phyloP scores from a whole-genome alignment of 2,888 invertebrate genomes.

The Caenorhabditis sp. region DNA sequence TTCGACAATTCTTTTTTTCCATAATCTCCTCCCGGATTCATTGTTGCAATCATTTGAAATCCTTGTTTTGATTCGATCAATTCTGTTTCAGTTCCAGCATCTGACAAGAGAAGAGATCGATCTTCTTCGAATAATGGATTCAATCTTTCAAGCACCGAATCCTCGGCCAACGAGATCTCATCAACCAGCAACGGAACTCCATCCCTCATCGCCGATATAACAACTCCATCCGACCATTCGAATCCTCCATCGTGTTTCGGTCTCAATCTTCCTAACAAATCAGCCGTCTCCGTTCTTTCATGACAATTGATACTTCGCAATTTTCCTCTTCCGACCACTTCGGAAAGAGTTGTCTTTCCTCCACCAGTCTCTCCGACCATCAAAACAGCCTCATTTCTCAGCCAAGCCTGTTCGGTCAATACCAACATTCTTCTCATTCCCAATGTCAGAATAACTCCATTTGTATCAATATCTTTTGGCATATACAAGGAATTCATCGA shows the following conservation, averaged over 20 bases:
- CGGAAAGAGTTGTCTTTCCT: constrained; percentile 65
- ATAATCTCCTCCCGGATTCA: constrained; percentile 99
- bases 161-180: constrained; percentile 93
- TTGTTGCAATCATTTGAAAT: constrained; percentile 93
- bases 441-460: constrained; percentile 91
- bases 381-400: constrained; percentile 90
- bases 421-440: constrained; percentile 82
- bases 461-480: constrained; percentile 73
- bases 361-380: constrained; percentile 91
- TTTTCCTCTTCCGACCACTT: constrained; percentile 77
- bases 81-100: constrained; percentile 79
- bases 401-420: constrained; percentile 79
- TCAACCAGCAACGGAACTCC: constrained; percentile 92
- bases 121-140: constrained; percentile 92
- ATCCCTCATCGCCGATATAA: constrained; percentile 86
- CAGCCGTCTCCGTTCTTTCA: constrained; percentile 96
- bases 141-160: constrained; percentile 86
- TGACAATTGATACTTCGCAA: constrained; percentile 90
- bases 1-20: constrained; percentile 99
- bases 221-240: constrained; percentile 96
- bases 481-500: constrained; percentile 60
- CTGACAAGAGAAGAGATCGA: constrained; percentile 86
- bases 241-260: constrained; percentile 78
- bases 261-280: constrained; percentile 92
- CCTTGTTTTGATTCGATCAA: constrained; percentile 75